phyloP scores from a whole-genome alignment of 2,888 invertebrate species.

The Cantharis rufa region DNA sequence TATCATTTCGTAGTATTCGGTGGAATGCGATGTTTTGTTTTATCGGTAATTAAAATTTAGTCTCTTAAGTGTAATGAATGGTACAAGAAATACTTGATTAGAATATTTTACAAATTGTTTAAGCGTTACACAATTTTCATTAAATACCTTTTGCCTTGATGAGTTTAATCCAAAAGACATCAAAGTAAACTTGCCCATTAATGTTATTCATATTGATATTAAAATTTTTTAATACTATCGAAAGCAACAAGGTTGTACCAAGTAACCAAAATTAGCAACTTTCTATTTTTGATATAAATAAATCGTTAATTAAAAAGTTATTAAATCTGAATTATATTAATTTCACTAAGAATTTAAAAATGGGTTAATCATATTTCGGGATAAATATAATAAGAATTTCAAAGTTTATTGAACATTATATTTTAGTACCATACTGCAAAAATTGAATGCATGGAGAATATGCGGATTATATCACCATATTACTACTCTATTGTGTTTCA shows the following conservation, averaged over 20 bases:
- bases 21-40: slow-evolving; percentile 21
- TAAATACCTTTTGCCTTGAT: not conserved
- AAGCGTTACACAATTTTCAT: slow-evolving; percentile 5
- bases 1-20: slow-evolving; percentile 25
- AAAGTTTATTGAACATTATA: not conserved
- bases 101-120: slow-evolving; percentile 17
- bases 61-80: slow-evolving; percentile 16
- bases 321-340: not conserved
- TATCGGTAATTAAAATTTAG: slow-evolving; percentile 30
- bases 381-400: not conserved
- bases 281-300: not conserved
- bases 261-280: not conserved
- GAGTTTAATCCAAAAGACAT: not conserved
- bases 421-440: not conserved
- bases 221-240: not conserved
- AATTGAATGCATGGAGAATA: not conserved
- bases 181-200: not conserved
- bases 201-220: not conserved
- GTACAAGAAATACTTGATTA: slow-evolving; percentile 25
- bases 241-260: not conserved
- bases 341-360: not conserved
- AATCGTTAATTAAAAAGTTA: not conserved
- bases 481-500: not conserved
- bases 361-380: not conserved
- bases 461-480: not conserved